Base-by-base conservation (phyloP, 2,113 vertebrate genomes). In the Columba livia region DNA sequence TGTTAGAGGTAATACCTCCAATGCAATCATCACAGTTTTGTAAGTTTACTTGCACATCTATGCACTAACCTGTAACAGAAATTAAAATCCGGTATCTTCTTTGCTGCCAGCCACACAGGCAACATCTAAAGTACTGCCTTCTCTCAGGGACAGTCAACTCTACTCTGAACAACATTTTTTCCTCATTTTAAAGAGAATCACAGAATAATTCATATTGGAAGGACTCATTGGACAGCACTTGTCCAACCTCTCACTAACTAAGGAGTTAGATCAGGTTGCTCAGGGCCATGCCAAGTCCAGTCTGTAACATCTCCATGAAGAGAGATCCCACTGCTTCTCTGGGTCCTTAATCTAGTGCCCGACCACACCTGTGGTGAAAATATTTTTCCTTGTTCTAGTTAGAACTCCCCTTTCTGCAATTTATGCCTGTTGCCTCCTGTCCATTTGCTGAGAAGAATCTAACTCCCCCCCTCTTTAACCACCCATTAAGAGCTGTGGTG, bases 1-100 rank as follows among this genome's bases (percentile, higher is more conserved):
- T 10, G 10, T 50, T 57, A 82, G 7, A 40, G 79, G 94, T 38
- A 95, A 94, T 9, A 74, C 31, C 26, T 89, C 38, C 92, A 84
- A 78, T 50, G 86, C 23, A 95, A 84, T 93, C 44, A 51, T 11
- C 1, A 3, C 15, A n/a, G 31, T 53, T 94, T 90, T 82, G 7
- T 14, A 85, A 21, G 15, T 53, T 75, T 50, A 47, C 58, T 62
- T 82, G n/a, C 44, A 8, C 11, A 82, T 42, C 62, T 54, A 14
- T 13, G 36, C 15, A 57, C 36, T 47, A 89, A 85, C 17, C 32
- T 56, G 32, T 5, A 85, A 56, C 0, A 89, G 38, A 81, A 95
- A 87, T 34, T 56, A 67, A 85, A 48, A 75, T 15, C 54, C 2
- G 1, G 32, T n/a, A 78, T 25, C 6, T 11, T 17, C n/a, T 85